Conservation (phyloP, 2,888 invertebrate species). For the Cetonia aurata region DNA sequence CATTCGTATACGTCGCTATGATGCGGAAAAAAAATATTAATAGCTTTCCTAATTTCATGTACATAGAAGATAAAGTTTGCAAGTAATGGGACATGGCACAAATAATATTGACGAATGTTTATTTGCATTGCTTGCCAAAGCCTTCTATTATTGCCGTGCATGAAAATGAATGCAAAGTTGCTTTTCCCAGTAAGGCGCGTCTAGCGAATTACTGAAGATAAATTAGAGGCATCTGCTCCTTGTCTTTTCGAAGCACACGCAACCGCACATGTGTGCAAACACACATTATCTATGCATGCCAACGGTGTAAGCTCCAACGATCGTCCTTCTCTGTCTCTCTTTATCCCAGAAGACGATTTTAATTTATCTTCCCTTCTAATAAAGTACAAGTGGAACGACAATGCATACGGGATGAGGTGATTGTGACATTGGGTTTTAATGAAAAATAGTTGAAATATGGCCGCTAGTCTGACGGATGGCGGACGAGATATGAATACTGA, state of each 20-base stretch:
- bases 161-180: slow-evolving; percentile 29
- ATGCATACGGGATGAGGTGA: slow-evolving; percentile 60
- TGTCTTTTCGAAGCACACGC: slow-evolving; percentile 7
- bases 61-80: too few species aligned
- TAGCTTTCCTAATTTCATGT: too few species aligned
- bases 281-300: not conserved
- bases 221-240: slow-evolving; percentile 33
- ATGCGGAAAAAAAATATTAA: too few species aligned
- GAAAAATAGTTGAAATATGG: slow-evolving; percentile 57
- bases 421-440: slow-evolving; percentile 52
- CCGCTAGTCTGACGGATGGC: slow-evolving; percentile 54
- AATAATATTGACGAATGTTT: too few species aligned
- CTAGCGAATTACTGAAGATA: slow-evolving; percentile 29
- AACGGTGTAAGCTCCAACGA: not conserved
- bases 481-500: slow-evolving; percentile 56
- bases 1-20: too few species aligned
- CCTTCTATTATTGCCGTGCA: slow-evolving; percentile 12
- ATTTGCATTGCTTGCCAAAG: too few species aligned
- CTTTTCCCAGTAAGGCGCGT: slow-evolving; percentile 24
- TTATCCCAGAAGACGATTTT: slow-evolving; percentile 53
- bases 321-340: not conserved
- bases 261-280: not conserved
- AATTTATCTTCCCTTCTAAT: slow-evolving; percentile 60
- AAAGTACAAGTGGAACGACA: slow-evolving; percentile 59
- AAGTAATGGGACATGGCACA: too few species aligned